Conservation (phyloP, 2,797 vertebrate species). For the Okamejei kenojei region DNA sequence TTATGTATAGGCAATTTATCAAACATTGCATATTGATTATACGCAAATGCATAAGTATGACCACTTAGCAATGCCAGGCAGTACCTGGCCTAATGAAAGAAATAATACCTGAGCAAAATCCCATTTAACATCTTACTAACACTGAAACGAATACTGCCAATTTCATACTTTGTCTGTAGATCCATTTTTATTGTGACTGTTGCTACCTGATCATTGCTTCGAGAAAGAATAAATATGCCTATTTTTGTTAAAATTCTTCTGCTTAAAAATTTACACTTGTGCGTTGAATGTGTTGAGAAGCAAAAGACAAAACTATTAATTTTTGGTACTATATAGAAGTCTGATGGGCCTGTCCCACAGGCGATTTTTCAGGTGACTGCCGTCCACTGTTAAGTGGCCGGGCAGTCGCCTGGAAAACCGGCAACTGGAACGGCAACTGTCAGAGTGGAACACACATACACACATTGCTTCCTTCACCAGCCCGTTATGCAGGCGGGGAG, state of each 20-base stretch:
- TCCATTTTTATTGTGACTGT: constrained; percentile 17
- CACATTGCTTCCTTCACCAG: no score
- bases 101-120: not conserved
- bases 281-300: not conserved
- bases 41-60: not conserved
- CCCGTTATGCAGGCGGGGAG: no score
- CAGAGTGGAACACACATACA: no score
- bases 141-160: not conserved
- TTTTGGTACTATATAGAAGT: not conserved
- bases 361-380: no score
- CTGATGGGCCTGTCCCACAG: not conserved
- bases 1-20: not conserved
- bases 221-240: constrained; percentile 26
- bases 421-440: no score
- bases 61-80: not conserved
- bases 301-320: not conserved
- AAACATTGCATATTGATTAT: constrained; percentile 7
- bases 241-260: constrained; percentile 10
- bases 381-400: no score
- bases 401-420: no score
- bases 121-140: not conserved
- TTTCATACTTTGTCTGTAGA: constrained; percentile 29
- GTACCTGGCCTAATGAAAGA: not conserved
- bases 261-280: not conserved
- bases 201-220: constrained; percentile 7